phyloP scores from a whole-genome alignment of 2,888 invertebrate genomes.

The Agapostemon virescens region DNA sequence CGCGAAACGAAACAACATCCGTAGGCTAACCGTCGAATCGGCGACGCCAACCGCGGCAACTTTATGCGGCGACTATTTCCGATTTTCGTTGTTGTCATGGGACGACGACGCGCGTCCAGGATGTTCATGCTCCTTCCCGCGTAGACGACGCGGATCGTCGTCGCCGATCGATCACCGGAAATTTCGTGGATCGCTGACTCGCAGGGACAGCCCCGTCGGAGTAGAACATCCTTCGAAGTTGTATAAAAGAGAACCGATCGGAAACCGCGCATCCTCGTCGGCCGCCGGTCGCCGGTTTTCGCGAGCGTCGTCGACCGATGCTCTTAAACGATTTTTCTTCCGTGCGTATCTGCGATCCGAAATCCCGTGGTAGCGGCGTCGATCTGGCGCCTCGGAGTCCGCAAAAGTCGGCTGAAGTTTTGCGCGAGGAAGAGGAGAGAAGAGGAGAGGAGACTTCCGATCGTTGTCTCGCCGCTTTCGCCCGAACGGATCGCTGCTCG shows the following conservation, averaged over 20 bases:
- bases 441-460: neutral
- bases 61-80: neutral
- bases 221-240: neutral
- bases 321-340: neutral
- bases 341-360: neutral
- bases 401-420: too few relatives aligned
- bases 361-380: neutral
- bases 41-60: neutral
- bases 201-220: neutral
- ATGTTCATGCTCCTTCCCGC: neutral
- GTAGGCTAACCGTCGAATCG: too few relatives aligned
- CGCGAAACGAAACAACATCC: neutral
- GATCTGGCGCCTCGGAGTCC: neutral
- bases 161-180: neutral
- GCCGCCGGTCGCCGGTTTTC: too few relatives aligned
- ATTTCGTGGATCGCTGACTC: slow-evolving; percentile 7
- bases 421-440: neutral
- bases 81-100: neutral
- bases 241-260: neutral
- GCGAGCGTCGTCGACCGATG: neutral
- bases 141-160: neutral
- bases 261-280: neutral
- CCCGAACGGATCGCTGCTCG: neutral
- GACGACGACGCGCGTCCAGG: neutral
- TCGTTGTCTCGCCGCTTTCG: neutral